Evolutionary conservation across 2,797 vertebrate genomes (phyloP).

Genomic region (Epinephelus malabaricus): DNA sequence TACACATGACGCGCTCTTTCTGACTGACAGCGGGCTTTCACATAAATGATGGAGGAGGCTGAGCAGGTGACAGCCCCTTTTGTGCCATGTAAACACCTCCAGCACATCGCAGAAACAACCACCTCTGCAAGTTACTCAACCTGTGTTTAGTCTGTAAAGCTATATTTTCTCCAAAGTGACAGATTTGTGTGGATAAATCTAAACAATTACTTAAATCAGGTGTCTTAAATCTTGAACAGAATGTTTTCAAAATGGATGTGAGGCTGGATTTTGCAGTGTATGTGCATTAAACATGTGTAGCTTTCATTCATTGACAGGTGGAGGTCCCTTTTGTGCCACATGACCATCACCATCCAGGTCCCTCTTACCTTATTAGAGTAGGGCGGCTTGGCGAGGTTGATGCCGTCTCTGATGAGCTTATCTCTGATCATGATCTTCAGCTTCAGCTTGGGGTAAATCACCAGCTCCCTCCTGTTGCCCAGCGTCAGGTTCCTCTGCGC

Average conservation of each 20-base stretch:
- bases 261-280: neutral
- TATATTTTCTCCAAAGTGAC: neutral
- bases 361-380: constrained; percentile 95
- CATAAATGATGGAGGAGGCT: constrained; percentile 33
- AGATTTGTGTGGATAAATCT: neutral
- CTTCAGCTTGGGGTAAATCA: constrained; percentile 93
- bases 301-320: constrained; percentile 9
- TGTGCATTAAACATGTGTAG: neutral
- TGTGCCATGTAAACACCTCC: constrained; percentile 12
- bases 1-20: neutral
- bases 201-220: neutral
- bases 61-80: constrained; percentile 26
- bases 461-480: constrained; percentile 87
- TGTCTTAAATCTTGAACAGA: neutral
- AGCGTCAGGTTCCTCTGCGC: constrained; percentile 84
- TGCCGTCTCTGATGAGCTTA: constrained; percentile 94
- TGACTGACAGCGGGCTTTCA: constrained; percentile 38
- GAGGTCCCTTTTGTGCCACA: neutral
- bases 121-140: neutral
- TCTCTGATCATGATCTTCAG: constrained; percentile 99
- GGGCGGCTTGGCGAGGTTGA: constrained; percentile 93
- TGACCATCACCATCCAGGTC: neutral
- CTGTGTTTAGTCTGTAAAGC: neutral
- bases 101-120: constrained; percentile 1
- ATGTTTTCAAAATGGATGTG: neutral